phyloP scores from a whole-genome alignment of 1,140 invertebrate species.

The Drosophila arawakana region DNA sequence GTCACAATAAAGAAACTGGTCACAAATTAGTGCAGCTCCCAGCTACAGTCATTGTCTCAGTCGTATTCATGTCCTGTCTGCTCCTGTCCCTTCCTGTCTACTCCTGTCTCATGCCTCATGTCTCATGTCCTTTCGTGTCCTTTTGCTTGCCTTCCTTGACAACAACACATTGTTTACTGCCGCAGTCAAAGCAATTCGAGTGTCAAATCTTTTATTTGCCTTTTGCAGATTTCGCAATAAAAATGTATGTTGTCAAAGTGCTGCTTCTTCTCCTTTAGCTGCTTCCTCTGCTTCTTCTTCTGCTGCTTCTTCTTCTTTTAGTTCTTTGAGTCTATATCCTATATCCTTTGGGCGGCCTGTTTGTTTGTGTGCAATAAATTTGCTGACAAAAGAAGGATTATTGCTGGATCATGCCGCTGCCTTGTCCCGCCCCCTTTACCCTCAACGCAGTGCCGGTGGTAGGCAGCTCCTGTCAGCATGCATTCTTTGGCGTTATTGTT shows the following conservation, averaged over 20 bases:
- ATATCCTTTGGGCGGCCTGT: slow-evolving; percentile 56
- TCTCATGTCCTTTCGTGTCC: neutral
- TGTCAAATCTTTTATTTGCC: slow-evolving; percentile 83
- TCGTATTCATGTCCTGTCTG: slow-evolving; percentile 12
- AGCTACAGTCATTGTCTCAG: slow-evolving; percentile 32
- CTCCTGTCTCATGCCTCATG: neutral
- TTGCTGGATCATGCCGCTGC: slow-evolving; percentile 71
- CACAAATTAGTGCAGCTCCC: slow-evolving; percentile 61
- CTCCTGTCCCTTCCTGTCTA: neutral
- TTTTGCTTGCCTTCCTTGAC: neutral
- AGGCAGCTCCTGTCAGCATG: slow-evolving; percentile 70
- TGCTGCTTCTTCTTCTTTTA: slow-evolving; percentile 1
- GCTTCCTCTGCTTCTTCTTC: slow-evolving; percentile 14
- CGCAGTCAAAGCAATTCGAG: slow-evolving; percentile 76
- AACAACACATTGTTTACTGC: slow-evolving; percentile 5
- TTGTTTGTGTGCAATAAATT: slow-evolving; percentile 82
- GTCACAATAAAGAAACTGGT: slow-evolving; percentile 19
- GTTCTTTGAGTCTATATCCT: slow-evolving; percentile 9
- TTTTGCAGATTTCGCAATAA: slow-evolving; percentile 83
- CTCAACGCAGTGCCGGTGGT: slow-evolving; percentile 35
- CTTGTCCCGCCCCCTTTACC: slow-evolving; percentile 18
- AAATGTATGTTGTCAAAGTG: slow-evolving; percentile 74
- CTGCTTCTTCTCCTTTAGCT: slow-evolving; percentile 5
- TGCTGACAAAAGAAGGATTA: slow-evolving; percentile 83
- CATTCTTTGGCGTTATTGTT: slow-evolving; percentile 81